Conservation (phyloP, 2,888 invertebrate genomes). For the Crioceris asparagi region DNA sequence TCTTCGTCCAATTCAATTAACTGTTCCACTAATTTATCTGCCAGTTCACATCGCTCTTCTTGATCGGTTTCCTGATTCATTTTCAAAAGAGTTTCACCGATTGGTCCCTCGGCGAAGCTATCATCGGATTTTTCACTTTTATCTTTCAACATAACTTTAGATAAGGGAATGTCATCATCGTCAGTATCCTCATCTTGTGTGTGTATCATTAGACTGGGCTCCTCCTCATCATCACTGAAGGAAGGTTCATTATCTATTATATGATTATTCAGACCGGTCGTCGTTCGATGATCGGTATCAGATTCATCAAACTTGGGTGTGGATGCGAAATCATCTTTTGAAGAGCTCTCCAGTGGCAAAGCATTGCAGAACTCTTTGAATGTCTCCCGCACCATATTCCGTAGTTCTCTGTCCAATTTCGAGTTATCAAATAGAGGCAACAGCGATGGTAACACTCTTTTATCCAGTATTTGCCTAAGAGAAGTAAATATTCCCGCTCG, state of each 20-base stretch:
- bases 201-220: slow-evolving; percentile 36
- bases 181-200: slow-evolving; percentile 49
- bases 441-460: slow-evolving; percentile 80
- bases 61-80: slow-evolving; percentile 48
- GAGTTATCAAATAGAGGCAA: slow-evolving; percentile 80
- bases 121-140: slow-evolving; percentile 34
- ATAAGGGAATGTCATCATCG: slow-evolving; percentile 67
- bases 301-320: slow-evolving; percentile 25
- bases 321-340: slow-evolving; percentile 21
- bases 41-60: slow-evolving; percentile 51
- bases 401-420: slow-evolving; percentile 73
- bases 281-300: slow-evolving; percentile 12
- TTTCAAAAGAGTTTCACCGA: slow-evolving; percentile 45
- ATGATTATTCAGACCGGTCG: slow-evolving; percentile 36
- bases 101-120: slow-evolving; percentile 43
- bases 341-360: slow-evolving; percentile 30
- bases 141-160: slow-evolving; percentile 59
- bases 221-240: slow-evolving; percentile 82
- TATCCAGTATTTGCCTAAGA: slow-evolving; percentile 76
- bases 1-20: slow-evolving; percentile 48
- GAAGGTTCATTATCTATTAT: slow-evolving; percentile 55
- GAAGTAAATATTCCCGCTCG: slow-evolving; percentile 73
- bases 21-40: slow-evolving; percentile 36
- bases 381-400: slow-evolving; percentile 75
- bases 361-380: slow-evolving; percentile 76